Evolutionary conservation across 2,113 vertebrate genomes (phyloP).

Genomic region (Bufo bufo): DNA sequence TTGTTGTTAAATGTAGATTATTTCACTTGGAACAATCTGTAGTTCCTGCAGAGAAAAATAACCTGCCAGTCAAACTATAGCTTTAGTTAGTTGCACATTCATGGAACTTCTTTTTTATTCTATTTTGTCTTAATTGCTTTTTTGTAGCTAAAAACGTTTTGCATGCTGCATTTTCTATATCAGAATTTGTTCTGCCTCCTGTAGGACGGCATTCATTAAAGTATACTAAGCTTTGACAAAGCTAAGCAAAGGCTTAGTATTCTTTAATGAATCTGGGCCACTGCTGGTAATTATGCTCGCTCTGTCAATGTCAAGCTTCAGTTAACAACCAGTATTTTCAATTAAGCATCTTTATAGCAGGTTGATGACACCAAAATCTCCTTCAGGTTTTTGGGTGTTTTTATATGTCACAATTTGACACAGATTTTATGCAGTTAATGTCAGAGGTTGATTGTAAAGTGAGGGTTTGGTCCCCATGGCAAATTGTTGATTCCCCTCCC

Average conservation of each 20-base stretch:
- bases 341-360: conserved; percentile 28
- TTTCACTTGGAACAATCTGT: not conserved
- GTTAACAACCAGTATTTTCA: conserved; percentile 33
- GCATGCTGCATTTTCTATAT: not conserved
- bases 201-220: conserved; percentile 29
- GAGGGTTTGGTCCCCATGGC: too few relatives aligned
- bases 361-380: not conserved
- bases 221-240: conserved; percentile 14
- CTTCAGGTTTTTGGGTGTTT: not conserved
- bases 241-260: conserved; percentile 10
- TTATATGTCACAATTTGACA: too few relatives aligned
- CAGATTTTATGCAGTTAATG: too few relatives aligned
- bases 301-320: conserved; percentile 29
- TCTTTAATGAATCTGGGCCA: conserved; percentile 40
- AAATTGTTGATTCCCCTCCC: too few relatives aligned
- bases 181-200: not conserved
- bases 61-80: not conserved
- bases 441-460: too few relatives aligned
- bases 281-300: conserved; percentile 27
- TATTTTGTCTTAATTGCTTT: conserved; percentile 17
- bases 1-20: not conserved
- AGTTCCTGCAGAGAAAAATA: not conserved
- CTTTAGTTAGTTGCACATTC: conserved; percentile 1
- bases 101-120: not conserved
- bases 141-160: conserved; percentile 4